Evolutionary conservation across 2,888 invertebrate species (phyloP), one percentile per base, ranked within the genome.

Genomic region (Epinotia bilunana): DNA sequence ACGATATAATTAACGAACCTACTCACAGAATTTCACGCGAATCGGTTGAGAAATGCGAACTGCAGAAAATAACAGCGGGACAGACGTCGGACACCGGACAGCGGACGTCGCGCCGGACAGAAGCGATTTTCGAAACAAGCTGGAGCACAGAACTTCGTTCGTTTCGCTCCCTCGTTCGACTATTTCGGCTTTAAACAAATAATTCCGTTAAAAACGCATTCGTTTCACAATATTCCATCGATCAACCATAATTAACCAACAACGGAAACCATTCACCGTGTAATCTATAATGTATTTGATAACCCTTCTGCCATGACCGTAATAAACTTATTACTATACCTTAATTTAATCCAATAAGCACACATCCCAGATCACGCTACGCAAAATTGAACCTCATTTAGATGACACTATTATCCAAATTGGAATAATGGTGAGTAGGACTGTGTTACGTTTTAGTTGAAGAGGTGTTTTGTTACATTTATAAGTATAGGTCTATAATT

Each of bases 261-360:
- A 75, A 75, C 53, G 20, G 20, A 23, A 72, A 65, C 23, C 75
- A 33, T 55, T 43, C 67, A 39, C 61, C 75, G 72, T 75, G 18
- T 65, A 72, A 72, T 61, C 46, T 75, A 61, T 75, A 72, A 75
- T 75, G 49, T 72, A 71, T 71, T 18, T 60, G 65, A 65, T 67
- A 75, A 75, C 75, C 67, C 75, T 75, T 75, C 61, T 67, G 43
- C 61, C 70, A 65, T 65, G 23, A 61, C 61, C 62, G 23, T 74
- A 75, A 61, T 62, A 61, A 67, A 43, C 28, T 18, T 69, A 69
- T 71, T 55, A 70, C 23, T 60, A 23, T 43, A 46, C 13, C 9
- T 1, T 43, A 12, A 2, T 46, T 28, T 0, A 55, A 43, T 68
- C 43, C 12, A 58, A 23, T 23, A 55, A 68, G 16, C 46, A n/a